Percentiles rank a stretch among this genome's conserved stretches.
Evolutionary conservation across 2,888 invertebrate species (phyloP).

Genomic region (Neocrepidodera transversa): DNA sequence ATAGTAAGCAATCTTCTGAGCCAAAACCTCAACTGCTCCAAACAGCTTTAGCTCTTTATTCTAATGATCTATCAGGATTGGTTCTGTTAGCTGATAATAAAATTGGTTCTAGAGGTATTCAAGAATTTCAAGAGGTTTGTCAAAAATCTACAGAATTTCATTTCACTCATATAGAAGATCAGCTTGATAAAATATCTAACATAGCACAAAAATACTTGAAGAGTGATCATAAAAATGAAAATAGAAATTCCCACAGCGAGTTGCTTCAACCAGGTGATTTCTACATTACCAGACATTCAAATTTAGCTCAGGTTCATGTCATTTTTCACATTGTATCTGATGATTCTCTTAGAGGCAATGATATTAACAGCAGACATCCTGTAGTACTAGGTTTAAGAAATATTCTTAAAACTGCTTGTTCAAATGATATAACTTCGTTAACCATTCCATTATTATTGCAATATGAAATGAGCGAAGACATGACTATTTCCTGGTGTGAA

Average conservation of each 20-base stretch:
- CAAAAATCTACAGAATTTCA: constrained; percentile 93
- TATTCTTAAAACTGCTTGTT: constrained; percentile 93
- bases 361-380: constrained; percentile 95
- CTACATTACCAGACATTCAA: constrained; percentile 88
- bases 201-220: constrained; percentile 51
- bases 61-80: constrained; percentile 85
- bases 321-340: constrained; percentile 96
- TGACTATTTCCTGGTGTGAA: constrained; percentile 96
- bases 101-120: constrained; percentile 57
- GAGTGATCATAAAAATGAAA: constrained; percentile 41
- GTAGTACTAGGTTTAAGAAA: constrained; percentile 93
- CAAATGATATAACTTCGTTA: constrained; percentile 90
- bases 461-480: constrained; percentile 94
- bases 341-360: constrained; percentile 71
- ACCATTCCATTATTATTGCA: constrained; percentile 92
- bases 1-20: constrained; percentile 59
- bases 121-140: constrained; percentile 73
- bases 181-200: constrained; percentile 74
- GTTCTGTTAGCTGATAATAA: constrained; percentile 79
- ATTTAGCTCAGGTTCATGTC: constrained; percentile 92
- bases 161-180: constrained; percentile 85
- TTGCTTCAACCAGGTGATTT: constrained; percentile 84
- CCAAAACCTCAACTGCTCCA: constrained; percentile 83
- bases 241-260: constrained; percentile 59
- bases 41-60: constrained; percentile 93